Percentiles rank a stretch among this genome's conserved stretches.
Conservation (phyloP, 2,797 vertebrate genomes). For the Hippoglossus hippoglossus region DNA sequence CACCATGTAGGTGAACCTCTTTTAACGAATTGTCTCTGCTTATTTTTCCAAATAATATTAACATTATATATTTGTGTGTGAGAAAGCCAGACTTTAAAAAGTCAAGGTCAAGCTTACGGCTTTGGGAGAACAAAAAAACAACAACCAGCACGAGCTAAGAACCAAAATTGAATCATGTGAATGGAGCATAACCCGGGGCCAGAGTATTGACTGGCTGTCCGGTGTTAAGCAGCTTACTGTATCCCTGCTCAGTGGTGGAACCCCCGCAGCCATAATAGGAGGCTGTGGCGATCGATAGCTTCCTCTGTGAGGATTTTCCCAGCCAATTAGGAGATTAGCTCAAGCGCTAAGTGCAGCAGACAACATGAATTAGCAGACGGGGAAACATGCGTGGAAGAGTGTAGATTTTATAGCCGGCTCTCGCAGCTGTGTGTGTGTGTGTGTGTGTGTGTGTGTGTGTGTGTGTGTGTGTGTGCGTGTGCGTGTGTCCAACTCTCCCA, state of each 20-base stretch:
- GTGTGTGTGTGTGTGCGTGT: slow-evolving; percentile 9
- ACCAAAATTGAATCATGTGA: slow-evolving; percentile 49
- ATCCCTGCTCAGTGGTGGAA: slow-evolving; percentile 58
- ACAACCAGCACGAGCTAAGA: slow-evolving; percentile 31
- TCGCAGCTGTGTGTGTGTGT: slow-evolving; percentile 12
- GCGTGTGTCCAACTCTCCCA: not conserved
- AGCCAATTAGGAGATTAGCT: slow-evolving; percentile 86
- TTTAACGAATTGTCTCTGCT: not conserved
- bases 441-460: slow-evolving; percentile 14
- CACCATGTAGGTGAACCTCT: no score
- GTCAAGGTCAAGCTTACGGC: slow-evolving; percentile 17
- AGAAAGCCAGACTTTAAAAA: slow-evolving; percentile 7
- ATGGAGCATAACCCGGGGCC: slow-evolving; percentile 49
- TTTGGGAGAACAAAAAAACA: slow-evolving; percentile 20
- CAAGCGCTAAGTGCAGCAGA: slow-evolving; percentile 76
- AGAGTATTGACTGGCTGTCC: slow-evolving; percentile 63
- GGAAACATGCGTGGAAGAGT: slow-evolving; percentile 54
- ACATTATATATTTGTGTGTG: not conserved
- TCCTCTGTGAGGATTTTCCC: slow-evolving; percentile 83
- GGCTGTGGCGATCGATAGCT: slow-evolving; percentile 78
- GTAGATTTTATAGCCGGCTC: slow-evolving; percentile 37
- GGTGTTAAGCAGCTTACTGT: slow-evolving; percentile 76
- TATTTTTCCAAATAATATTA: slow-evolving; percentile 2
- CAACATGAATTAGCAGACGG: slow-evolving; percentile 75
- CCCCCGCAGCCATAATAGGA: slow-evolving; percentile 73